Evolutionary conservation across 2,888 invertebrate species (phyloP), one percentile per base, ranked within the genome.

Genomic region (Rhorus exstirpatorius): DNA sequence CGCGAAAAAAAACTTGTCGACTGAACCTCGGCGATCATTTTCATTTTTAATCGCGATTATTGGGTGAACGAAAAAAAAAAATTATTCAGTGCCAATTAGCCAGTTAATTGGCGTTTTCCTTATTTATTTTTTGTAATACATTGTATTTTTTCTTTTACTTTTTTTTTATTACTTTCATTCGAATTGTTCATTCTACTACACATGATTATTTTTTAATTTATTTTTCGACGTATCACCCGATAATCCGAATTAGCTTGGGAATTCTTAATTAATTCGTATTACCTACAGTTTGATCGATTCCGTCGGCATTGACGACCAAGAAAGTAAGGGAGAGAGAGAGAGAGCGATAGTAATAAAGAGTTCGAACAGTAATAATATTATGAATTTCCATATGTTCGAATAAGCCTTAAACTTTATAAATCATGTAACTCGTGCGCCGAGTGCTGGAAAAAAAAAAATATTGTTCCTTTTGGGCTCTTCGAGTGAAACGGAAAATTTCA

Each of bases 201-300:
- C 19, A 21, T 24, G 0, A 19, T 72, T 49, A 1, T 49, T 10
- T 8, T n/a, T n/a, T 1, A 24, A 35, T 61, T 24, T 10, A 31
- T 21, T 4, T 46, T 31, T 17, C 10, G n/a, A 17, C 1, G 46
- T 55, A 17, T 55, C 55, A 8, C 10, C 4, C 0, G n/a, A 53
- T 55, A 53, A 44, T 44, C 26, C 35, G 35, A 44, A 19, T 21
- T 14, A 17, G 10, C 19, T 55, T 44, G 44, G 44, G 19, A 58
- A 44, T 67, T 53, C 19, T 60, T 80, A 77, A 77, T 83, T 79
- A 83, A 79, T 83, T 76, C 67, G 80, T 55, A 21, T 44, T n/a
- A n/a, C n/a, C n/a, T n/a, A n/a, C n/a, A 83, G 83, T 79, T 79
- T 79, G 83, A 83, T 79, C 79, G 80, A 83, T 79, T 75, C 81